Conservation (phyloP, 2,888 invertebrate genomes). For the Latheticus oryzae region DNA sequence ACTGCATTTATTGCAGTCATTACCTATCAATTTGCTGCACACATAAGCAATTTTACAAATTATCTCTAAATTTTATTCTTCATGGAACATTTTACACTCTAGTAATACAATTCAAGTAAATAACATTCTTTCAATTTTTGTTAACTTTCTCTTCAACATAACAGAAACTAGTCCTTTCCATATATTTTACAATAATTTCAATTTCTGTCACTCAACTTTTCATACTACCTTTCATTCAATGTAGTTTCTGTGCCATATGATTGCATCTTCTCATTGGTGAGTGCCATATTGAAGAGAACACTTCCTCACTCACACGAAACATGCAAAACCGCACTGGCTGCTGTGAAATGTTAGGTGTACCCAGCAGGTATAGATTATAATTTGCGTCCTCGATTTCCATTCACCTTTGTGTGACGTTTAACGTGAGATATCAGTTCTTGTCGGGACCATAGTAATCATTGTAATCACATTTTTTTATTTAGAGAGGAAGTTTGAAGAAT, state of each 20-base stretch:
- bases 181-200: not conserved
- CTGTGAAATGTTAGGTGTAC: constrained; percentile 11
- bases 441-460: no score
- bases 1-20: no score
- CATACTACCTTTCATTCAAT: constrained; percentile 14
- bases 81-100: no score
- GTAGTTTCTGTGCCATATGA: constrained; percentile 21
- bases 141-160: constrained; percentile 11
- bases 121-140: constrained; percentile 4
- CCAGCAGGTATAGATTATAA: constrained; percentile 10
- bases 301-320: constrained; percentile 29
- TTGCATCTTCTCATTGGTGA: constrained; percentile 26
- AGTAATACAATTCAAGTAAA: no score
- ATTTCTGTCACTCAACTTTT: not conserved
- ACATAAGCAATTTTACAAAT: no score
- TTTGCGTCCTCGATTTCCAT: constrained; percentile 30
- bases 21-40: no score
- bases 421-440: constrained; percentile 13
- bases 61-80: no score
- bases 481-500: no score
- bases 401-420: constrained; percentile 25
- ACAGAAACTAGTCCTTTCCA: not conserved
- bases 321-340: constrained; percentile 24
- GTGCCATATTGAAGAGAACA: constrained; percentile 29
- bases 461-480: no score